Evolutionary conservation across 2,113 vertebrate species (phyloP).

Genomic region (Mustelus asterias): DNA sequence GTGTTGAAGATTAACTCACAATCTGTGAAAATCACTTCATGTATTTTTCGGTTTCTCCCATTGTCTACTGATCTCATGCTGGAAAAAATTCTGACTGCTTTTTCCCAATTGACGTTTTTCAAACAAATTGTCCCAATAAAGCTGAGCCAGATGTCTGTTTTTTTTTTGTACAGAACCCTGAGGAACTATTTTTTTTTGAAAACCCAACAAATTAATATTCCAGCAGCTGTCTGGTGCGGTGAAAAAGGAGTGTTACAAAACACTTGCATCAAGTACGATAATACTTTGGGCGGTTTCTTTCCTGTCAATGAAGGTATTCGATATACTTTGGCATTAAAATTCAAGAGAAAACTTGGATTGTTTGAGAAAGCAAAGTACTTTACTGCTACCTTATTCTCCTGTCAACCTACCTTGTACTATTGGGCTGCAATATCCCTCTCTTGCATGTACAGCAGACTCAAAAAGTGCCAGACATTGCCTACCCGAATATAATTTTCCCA

Average conservation of each 20-base stretch:
- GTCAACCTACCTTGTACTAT: not conserved
- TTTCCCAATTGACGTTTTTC: not conserved
- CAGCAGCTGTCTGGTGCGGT: not conserved
- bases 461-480: not conserved
- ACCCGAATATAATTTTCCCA: not conserved
- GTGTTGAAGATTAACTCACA: not conserved
- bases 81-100: not conserved
- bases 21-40: not conserved
- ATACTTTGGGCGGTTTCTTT: not conserved
- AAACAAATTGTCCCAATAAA: not conserved
- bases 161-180: not conserved
- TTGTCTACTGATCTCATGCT: not conserved
- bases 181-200: not conserved
- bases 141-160: not conserved
- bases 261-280: not conserved
- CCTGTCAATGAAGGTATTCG: not conserved
- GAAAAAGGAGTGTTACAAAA: not conserved
- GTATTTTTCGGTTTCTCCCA: not conserved
- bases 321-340: not conserved
- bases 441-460: not conserved
- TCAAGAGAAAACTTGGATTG: not conserved
- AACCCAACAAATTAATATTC: not conserved
- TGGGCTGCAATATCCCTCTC: not conserved
- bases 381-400: not conserved
- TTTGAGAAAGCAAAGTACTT: not conserved